Percentiles rank a stretch among this genome's conserved stretches.
phyloP scores from a whole-genome alignment of 1,140 invertebrate species.

The Saccostrea cuccullata region DNA sequence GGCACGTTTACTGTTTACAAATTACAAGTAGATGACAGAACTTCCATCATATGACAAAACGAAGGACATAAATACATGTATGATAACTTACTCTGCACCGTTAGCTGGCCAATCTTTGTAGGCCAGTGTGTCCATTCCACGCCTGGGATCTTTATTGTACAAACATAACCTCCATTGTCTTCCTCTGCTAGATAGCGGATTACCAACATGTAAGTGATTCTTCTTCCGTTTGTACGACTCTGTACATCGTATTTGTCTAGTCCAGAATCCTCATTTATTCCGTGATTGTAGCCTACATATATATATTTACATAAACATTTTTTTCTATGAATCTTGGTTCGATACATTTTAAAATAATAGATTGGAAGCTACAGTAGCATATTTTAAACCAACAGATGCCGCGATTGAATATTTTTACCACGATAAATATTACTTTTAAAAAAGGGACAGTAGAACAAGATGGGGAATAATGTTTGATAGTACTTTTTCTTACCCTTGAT shows the following conservation, averaged over 20 bases:
- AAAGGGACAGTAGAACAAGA: too few species aligned
- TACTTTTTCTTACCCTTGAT: slow-evolving; percentile 9
- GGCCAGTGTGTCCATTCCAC: slow-evolving; percentile 57
- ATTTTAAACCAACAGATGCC: too few species aligned
- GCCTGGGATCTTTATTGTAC: slow-evolving; percentile 61
- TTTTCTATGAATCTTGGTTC: too few species aligned
- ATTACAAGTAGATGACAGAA: too few species aligned
- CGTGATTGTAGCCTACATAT: slow-evolving; percentile 26
- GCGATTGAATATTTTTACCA: too few species aligned
- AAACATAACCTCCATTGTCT: slow-evolving; percentile 67
- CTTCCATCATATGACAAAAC: too few species aligned
- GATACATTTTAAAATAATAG: too few species aligned
- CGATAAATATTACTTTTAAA: too few species aligned
- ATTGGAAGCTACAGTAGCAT: too few species aligned
- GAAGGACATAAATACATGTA: too few species aligned
- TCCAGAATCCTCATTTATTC: slow-evolving; percentile 49
- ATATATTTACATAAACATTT: too few species aligned
- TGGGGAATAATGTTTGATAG: background rate
- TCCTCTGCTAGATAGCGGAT: slow-evolving; percentile 65
- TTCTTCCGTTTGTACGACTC: slow-evolving; percentile 54
- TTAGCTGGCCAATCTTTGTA: slow-evolving; percentile 60
- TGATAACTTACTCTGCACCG: slow-evolving; percentile 63
- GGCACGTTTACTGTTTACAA: too few species aligned
- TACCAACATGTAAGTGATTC: slow-evolving; percentile 66
- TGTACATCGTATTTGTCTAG: slow-evolving; percentile 66